phyloP scores from a whole-genome alignment of 2,888 invertebrate genomes.

The Drosophila mimetica region DNA sequence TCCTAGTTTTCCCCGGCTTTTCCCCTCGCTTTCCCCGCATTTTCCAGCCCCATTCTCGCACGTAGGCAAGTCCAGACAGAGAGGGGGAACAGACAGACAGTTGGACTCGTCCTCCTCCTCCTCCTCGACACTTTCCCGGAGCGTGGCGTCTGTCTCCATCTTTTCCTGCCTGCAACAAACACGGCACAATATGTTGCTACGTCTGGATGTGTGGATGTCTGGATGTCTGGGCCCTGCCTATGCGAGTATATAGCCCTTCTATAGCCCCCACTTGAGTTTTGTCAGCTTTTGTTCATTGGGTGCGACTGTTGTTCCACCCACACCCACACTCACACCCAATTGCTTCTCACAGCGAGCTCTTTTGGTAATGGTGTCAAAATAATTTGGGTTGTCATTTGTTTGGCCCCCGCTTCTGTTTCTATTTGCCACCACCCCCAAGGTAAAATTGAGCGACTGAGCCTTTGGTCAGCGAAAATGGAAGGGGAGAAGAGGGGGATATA shows the following conservation, averaged over 20 bases:
- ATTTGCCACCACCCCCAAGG: conserved; percentile 4
- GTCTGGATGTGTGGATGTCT: conserved; percentile 45
- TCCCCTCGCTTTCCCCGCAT: background rate
- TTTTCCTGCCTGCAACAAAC: conserved; percentile 44
- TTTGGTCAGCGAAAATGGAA: conserved; percentile 4
- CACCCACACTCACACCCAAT: background rate
- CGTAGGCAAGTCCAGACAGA: conserved; percentile 25
- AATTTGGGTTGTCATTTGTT: conserved; percentile 75
- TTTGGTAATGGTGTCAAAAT: conserved; percentile 78
- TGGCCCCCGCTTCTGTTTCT: conserved; percentile 20
- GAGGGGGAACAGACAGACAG: conserved; percentile 11
- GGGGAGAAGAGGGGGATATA: background rate
- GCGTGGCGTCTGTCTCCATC: conserved; percentile 14
- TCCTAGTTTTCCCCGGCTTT: conserved; percentile 6
- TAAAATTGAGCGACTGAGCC: conserved; percentile 3
- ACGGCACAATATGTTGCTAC: conserved; percentile 76
- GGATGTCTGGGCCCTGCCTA: conserved; percentile 34
- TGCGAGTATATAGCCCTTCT: conserved; percentile 3
- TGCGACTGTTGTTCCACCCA: conserved; percentile 2
- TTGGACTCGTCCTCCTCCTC: conserved; percentile 28
- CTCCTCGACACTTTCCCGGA: conserved; percentile 53
- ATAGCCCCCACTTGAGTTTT: conserved; percentile 49
- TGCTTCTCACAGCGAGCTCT: conserved; percentile 36
- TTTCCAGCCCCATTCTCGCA: conserved; percentile 13
- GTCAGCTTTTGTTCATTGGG: conserved; percentile 19